phyloP scores from a whole-genome alignment of 2,888 invertebrate genomes.

The Prenolepis imparis region DNA sequence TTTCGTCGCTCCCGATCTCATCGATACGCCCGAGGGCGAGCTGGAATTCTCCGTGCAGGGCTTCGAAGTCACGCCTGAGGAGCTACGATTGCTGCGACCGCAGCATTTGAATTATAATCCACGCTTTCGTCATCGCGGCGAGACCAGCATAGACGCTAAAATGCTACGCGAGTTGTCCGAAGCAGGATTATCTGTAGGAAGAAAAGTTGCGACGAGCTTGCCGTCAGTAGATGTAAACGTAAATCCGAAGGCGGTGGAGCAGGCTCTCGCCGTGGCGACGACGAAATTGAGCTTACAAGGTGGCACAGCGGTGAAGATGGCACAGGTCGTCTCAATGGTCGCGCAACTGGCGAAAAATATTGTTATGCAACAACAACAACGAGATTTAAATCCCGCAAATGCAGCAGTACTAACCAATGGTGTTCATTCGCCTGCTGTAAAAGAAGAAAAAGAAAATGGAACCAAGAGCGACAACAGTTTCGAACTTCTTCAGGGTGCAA shows the following conservation, averaged over 20 bases:
- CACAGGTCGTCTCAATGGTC: slow-evolving; percentile 85
- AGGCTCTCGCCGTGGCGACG: slow-evolving; percentile 82
- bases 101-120: slow-evolving; percentile 82
- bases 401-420: slow-evolving; percentile 71
- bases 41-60: slow-evolving; percentile 91
- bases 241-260: slow-evolving; percentile 84
- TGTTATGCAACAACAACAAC: slow-evolving; percentile 73
- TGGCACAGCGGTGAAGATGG: slow-evolving; percentile 85
- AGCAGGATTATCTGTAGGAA: slow-evolving; percentile 90
- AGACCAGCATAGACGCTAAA: slow-evolving; percentile 89
- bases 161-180: slow-evolving; percentile 90
- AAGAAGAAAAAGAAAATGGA: slow-evolving; percentile 51
- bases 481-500: slow-evolving; percentile 72
- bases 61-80: slow-evolving; percentile 88
- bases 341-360: slow-evolving; percentile 83
- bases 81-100: slow-evolving; percentile 85
- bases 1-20: slow-evolving; percentile 90
- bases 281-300: slow-evolving; percentile 83
- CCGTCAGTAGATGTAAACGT: slow-evolving; percentile 88
- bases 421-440: slow-evolving; percentile 59
- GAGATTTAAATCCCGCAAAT: slow-evolving; percentile 41
- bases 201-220: slow-evolving; percentile 89
- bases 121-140: slow-evolving; percentile 86
- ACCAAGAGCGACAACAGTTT: slow-evolving; percentile 66
- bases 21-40: slow-evolving; percentile 89